Evolutionary conservation across 2,888 invertebrate species (phyloP), one percentile per base, ranked within the genome.

Genomic region (Macaria liturata): DNA sequence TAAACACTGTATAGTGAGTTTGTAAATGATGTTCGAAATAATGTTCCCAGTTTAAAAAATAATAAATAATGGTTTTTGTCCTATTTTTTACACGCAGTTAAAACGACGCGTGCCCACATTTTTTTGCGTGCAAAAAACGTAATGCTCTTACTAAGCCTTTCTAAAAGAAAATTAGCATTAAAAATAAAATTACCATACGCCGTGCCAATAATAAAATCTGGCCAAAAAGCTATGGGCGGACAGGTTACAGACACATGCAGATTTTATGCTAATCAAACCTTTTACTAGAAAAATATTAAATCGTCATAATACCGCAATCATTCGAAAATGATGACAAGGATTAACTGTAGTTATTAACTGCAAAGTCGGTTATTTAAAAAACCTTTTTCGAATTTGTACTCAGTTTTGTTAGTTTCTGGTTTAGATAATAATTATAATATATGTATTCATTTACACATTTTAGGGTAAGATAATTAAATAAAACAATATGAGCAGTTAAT

Each of bases 31-130:
- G 20, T 20, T 20, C 20, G 34, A 37, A 37, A 7, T 37, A 37
- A 37, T 7, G 7, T 1, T 37, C 4, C 34, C 34, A 37, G 34
- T 37, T 37, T 2, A 37, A 37, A 37, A 43, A 56, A 51, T 42
- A n/a, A 39, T 32, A 47, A 49, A 45, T 53, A 47, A 46, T 61
- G 48, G 52, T 59, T 65, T 55, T 61, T 71, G 51, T 58, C 73
- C 68, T n/a, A 63, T 57, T 9, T 43, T 8, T 57, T 66, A 73
- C 72, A 76, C 75, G 72, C 64, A 71, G 71, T 64, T 71, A 69
- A 66, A 37, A 40, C 4, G 67, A 67, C 89, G 83, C 88, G 87
- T 89, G 89, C 88, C 88, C 87, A 83, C 80, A 70, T 70, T 83
- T 88, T 87, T 87, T 84, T 80, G 54, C 61, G 67, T 62, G 46